Percentiles rank a stretch among this genome's conserved stretches.
These are phyloP conservation scores for Neolamprologus falcicula DNA, from an alignment of 2,113 vertebrate species.

Conservation along the genomic window DNA sequence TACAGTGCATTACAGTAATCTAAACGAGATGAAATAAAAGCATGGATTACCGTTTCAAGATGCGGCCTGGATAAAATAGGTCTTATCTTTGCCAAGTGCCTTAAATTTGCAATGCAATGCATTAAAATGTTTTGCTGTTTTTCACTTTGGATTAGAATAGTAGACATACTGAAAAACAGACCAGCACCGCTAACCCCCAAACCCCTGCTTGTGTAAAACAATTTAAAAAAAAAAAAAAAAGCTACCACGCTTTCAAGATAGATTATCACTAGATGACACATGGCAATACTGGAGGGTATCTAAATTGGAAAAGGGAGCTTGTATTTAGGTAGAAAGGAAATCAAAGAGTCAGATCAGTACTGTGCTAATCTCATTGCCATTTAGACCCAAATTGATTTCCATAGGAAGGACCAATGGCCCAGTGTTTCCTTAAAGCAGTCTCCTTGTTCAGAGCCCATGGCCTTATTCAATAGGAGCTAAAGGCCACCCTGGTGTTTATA, in stretches of 20 bases:
- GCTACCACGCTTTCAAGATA: neutral
- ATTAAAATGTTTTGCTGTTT: neutral
- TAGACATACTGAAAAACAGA: neutral
- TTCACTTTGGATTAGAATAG: neutral
- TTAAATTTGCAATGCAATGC: neutral
- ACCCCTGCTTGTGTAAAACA: neutral
- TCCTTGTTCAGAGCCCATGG: slow-evolving; percentile 34
- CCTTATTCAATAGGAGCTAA: slow-evolving; percentile 49
- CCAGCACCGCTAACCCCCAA: neutral
- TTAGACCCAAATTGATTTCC: slow-evolving; percentile 56
- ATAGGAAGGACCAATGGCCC: slow-evolving; percentile 31
- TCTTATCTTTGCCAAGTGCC: no score
- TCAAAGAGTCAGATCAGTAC: slow-evolving; percentile 8
- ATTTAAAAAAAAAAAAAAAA: neutral
- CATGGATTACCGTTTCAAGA: no score
- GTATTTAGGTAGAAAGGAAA: neutral
- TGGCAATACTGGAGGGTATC: neutral
- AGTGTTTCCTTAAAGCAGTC: neutral
- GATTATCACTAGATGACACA: neutral
- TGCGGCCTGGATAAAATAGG: no score
- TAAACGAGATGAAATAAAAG: no score
- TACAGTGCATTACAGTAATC: no score
- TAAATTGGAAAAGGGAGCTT: neutral
- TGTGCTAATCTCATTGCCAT: slow-evolving; percentile 54
- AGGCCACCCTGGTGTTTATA: slow-evolving; percentile 43